Evolutionary conservation across 2,797 vertebrate species (phyloP).

Genomic region (Peromyscus melanophrys): DNA sequence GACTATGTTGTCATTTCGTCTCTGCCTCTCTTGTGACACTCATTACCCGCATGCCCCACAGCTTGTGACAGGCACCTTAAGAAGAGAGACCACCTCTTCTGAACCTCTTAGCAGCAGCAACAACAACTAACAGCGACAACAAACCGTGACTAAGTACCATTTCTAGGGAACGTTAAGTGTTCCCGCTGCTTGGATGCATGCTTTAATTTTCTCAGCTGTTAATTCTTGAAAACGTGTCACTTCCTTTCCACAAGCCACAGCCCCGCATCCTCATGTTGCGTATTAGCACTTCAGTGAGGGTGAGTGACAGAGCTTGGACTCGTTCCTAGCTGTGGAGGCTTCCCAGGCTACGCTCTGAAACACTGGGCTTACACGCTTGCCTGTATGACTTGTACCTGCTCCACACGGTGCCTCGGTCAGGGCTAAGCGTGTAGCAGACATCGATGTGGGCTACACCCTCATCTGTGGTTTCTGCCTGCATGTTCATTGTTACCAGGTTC

Average conservation of each 20-base stretch:
- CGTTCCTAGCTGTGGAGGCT: not conserved
- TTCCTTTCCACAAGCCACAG: not conserved
- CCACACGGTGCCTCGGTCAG: not conserved
- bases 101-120: not conserved
- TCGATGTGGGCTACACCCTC: not conserved
- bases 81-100: not conserved
- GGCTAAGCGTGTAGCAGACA: not conserved
- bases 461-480: not conserved
- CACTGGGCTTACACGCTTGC: not conserved
- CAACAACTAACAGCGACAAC: not conserved
- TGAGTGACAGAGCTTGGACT: constrained; percentile 14
- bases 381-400: not conserved
- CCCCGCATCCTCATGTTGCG: not conserved
- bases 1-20: not conserved
- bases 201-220: not conserved
- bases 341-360: not conserved
- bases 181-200: not conserved
- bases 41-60: not conserved
- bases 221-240: not conserved
- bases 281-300: not conserved
- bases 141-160: not conserved
- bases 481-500: not conserved
- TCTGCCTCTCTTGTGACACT: not conserved
- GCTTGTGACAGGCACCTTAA: not conserved
- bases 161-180: not conserved